Base-by-base conservation (phyloP, 2,113 vertebrate species). In the Stigmatopora argus region DNA sequence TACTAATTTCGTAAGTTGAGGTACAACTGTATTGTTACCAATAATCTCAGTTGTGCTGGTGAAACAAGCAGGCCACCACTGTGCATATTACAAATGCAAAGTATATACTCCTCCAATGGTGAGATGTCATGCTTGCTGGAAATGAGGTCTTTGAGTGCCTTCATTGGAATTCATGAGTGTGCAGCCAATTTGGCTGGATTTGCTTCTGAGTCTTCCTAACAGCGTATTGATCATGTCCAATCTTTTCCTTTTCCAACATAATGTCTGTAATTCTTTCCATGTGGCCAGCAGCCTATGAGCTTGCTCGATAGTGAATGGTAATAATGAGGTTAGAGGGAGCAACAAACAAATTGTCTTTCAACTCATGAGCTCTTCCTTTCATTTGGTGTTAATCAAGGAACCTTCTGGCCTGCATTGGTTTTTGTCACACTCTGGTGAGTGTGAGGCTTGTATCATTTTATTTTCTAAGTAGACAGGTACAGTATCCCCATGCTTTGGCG, bases 141-240 rank as follows among this genome's bases (percentile, higher is more conserved):
- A 56, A 69, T 60, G 60, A 78, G 71, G 45, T 52, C 73, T 71
- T 55, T 13, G 61, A 64, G 67, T 62, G 60, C 76, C 72, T 77
- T 87, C 82, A 89, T 91, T 85, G 81, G 79, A 82, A 89, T 90
- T 81, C 85, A 83, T 75, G 66, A 69, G 65, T 73, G 80, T 62
- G 14, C 38, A 11, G 65, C 60, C 80, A 82, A 75, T 86, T 75
- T 80, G 73, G 52, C 62, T 74, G 66, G 70, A 79, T 70, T 75
- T 73, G 78, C 81, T 78, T 66, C 51, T 82, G 67, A 78, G 78
- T 71, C 74, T 73, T 77, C 21, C 78, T 84, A 86, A 89, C 83
- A 81, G 85, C 66, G 85, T 90, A 88, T 91, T 69, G 89, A 89
- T 86, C 64, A 17, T 62, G 58, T 62, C 34, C 80, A 70, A 66